Evolutionary conservation across 2,113 vertebrate species (phyloP).

Genomic region (Brachyhypopomus occidentalis): DNA sequence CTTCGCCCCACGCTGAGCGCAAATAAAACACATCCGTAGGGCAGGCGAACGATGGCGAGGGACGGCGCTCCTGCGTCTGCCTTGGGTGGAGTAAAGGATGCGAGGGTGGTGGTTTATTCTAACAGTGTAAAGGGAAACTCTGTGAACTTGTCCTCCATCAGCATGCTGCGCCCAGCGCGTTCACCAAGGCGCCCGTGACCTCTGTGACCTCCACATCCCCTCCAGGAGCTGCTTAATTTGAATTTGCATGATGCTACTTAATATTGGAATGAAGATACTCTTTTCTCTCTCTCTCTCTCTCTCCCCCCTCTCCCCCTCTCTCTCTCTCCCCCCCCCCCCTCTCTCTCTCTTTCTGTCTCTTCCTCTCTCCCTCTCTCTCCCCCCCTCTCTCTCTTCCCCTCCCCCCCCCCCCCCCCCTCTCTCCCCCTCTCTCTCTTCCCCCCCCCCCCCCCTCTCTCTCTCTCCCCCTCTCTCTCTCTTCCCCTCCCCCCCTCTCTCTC

Average conservation of each 20-base stretch:
- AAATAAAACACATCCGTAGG: not conserved
- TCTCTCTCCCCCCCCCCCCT: not conserved
- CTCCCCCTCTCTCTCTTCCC: too few relatives aligned
- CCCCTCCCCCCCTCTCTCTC: constrained; percentile 26
- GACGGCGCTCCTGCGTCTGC: too few relatives aligned
- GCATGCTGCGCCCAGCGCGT: not conserved
- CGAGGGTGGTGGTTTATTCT: constrained; percentile 12
- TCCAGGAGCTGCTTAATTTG: not conserved
- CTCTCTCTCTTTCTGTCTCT: not conserved
- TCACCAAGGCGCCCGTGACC: constrained; percentile 14
- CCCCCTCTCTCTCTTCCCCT: not conserved
- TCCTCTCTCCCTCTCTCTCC: not conserved
- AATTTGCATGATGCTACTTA: constrained; percentile 19
- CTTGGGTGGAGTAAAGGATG: too few relatives aligned
- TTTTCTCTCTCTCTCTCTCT: not conserved
- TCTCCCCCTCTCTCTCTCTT: not conserved
- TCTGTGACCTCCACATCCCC: constrained; percentile 19
- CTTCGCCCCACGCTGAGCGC: not conserved
- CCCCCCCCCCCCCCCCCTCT: too few relatives aligned
- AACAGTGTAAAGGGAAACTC: constrained; percentile 9
- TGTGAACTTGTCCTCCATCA: not conserved
- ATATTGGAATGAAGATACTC: not conserved
- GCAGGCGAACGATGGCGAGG: too few relatives aligned
- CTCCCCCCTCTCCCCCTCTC: not conserved
- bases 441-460: too few relatives aligned